Percentiles rank a stretch among this genome's conserved stretches.
Evolutionary conservation across 2,888 invertebrate genomes (phyloP).

Genomic region (Oxystoma pomonae): DNA sequence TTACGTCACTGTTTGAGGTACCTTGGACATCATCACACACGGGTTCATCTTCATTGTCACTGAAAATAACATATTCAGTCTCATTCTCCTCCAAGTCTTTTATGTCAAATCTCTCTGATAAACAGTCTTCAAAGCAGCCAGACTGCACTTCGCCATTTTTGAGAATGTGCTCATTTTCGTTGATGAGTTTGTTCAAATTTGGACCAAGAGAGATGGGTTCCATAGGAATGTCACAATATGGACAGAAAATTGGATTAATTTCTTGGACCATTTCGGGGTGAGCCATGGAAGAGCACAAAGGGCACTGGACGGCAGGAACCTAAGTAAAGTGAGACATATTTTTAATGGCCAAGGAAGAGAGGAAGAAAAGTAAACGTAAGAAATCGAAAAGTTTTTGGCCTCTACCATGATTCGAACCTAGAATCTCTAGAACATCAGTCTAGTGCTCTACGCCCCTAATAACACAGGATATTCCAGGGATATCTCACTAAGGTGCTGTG

Average conservation of each 20-base stretch:
- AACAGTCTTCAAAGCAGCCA: conserved; percentile 15
- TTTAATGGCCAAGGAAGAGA: no score
- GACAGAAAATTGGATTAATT: conserved; percentile 34
- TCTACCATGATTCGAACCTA: no score
- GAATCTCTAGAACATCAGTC: no score
- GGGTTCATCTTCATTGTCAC: conserved; percentile 6
- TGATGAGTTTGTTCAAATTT: conserved; percentile 10
- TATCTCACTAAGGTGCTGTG: no score
- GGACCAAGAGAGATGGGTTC: conserved; percentile 20
- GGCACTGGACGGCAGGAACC: conserved; percentile 40
- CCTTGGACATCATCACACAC: background rate
- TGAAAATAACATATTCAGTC: background rate
- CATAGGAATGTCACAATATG: conserved; percentile 43
- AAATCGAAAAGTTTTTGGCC: no score
- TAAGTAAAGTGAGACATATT: no score
- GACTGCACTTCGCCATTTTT: conserved; percentile 7
- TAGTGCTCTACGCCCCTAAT: no score
- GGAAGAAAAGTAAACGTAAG: no score
- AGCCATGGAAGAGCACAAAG: conserved; percentile 37
- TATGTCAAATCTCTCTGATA: background rate
- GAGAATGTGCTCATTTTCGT: background rate
- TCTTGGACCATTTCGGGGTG: conserved; percentile 36
- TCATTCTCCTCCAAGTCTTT: background rate
- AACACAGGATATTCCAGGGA: no score
- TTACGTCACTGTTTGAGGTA: no score